A percentile compares a stretch with the other conserved stretches of the same genome.
Evolutionary conservation across 2,888 invertebrate genomes (phyloP).

Genomic region (Macrosoma leucophasiata): DNA sequence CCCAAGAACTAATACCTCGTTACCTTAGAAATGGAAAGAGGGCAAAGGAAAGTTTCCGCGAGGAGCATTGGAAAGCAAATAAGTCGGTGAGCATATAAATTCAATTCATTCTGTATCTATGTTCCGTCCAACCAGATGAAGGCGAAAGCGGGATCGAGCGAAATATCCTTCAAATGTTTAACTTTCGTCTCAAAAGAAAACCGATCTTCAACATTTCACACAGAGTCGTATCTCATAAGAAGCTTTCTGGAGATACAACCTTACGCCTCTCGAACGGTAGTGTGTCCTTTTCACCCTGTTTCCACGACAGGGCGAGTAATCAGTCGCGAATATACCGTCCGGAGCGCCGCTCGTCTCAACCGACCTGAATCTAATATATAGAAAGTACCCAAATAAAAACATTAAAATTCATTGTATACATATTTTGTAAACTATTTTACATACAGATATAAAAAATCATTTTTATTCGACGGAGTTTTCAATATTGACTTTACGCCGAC

Average conservation of each 20-base stretch:
- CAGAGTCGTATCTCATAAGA: conserved; percentile 28
- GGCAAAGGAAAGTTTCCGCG: conserved; percentile 32
- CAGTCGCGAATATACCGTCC: conserved; percentile 71
- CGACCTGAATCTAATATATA: conserved; percentile 31
- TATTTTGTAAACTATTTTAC: conserved; percentile 31
- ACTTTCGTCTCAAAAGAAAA: conserved; percentile 24
- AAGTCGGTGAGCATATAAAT: conserved; percentile 52
- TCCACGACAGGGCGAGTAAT: conserved; percentile 54
- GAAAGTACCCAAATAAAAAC: conserved; percentile 27
- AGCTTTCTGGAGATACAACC: conserved; percentile 32
- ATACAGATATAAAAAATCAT: conserved; percentile 3
- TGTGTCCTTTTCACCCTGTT: conserved; percentile 70
- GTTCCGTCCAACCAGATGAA: conserved; percentile 62
- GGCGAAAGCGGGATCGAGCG: conserved; percentile 52
- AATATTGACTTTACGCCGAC: conserved; percentile 3
- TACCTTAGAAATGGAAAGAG: conserved; percentile 28
- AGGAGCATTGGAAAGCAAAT: conserved; percentile 37
- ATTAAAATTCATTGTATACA: no score
- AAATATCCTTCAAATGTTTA: conserved; percentile 59
- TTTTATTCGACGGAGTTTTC: conserved; percentile 2
- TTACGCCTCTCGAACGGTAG: conserved; percentile 29
- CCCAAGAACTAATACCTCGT: no score
- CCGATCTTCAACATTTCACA: conserved; percentile 13
- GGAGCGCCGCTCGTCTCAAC: conserved; percentile 47
- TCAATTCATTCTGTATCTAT: conserved; percentile 68